These are phyloP conservation scores for Hoplostethus mediterraneus DNA, from an alignment of 2,797 vertebrate genomes.

Conservation along the genomic window DNA sequence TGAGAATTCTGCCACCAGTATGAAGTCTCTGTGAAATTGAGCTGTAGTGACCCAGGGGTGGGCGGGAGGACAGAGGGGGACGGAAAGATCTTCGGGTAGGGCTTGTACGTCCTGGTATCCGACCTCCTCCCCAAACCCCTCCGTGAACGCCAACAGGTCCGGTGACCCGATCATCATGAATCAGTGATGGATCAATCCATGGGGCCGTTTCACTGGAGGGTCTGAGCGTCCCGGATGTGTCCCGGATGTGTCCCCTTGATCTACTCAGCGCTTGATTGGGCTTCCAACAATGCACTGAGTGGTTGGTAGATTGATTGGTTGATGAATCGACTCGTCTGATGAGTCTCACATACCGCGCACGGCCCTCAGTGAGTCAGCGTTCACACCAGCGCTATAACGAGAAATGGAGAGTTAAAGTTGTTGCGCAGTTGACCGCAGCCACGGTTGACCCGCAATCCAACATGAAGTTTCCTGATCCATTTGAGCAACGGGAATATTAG, in stretches of 20 bases:
- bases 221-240: background rate
- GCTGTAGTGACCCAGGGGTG: conserved; percentile 91
- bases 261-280: too few relatives aligned
- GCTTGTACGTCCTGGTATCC: conserved; percentile 70
- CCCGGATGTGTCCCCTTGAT: too few relatives aligned
- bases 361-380: conserved; percentile 64
- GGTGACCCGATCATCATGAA: conserved; percentile 93
- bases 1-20: conserved; percentile 96
- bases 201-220: conserved; percentile 8
- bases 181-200: background rate
- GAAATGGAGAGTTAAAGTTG: conserved; percentile 16
- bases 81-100: conserved; percentile 90
- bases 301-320: too few relatives aligned
- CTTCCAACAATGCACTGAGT: too few relatives aligned
- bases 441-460: background rate
- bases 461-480: background rate
- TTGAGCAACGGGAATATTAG: background rate
- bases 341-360: background rate
- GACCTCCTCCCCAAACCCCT: conserved; percentile 83
- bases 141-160: conserved; percentile 94
- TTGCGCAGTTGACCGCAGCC: conserved; percentile 29
- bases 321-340: too few relatives aligned
- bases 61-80: conserved; percentile 84
- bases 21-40: conserved; percentile 92
- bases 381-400: conserved; percentile 20